Evolutionary conservation across 2,797 vertebrate species (phyloP).

Genomic region (Bucorvus abyssinicus): DNA sequence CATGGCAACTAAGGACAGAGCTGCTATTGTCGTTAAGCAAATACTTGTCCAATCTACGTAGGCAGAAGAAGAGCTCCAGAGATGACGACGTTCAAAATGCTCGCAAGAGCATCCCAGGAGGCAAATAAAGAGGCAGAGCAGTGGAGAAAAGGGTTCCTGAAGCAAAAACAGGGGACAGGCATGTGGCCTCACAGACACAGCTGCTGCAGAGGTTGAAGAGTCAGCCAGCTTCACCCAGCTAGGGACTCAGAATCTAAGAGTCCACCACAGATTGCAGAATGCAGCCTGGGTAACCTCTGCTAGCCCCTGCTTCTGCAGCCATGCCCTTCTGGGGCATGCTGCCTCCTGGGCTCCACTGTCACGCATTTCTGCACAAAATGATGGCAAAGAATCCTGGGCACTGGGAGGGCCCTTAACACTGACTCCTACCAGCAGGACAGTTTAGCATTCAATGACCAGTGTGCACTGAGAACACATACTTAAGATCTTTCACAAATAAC

Average conservation of each 20-base stretch:
- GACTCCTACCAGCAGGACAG: neutral
- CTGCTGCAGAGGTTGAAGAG: neutral
- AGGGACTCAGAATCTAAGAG: neutral
- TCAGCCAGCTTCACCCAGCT: neutral
- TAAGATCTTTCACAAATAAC: neutral
- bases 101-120: slow-evolving; percentile 48
- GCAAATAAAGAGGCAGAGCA: slow-evolving; percentile 45
- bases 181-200: neutral
- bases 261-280: neutral
- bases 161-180: neutral
- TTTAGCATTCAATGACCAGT: neutral
- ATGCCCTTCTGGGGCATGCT: neutral
- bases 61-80: slow-evolving; percentile 51
- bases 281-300: neutral
- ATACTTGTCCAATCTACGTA: slow-evolving; percentile 56
- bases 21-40: slow-evolving; percentile 66
- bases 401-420: neutral
- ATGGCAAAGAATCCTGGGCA: neutral
- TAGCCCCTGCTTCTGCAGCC: neutral
- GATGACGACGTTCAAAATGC: slow-evolving; percentile 57
- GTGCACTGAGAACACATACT: neutral
- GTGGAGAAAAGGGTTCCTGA: slow-evolving; percentile 58
- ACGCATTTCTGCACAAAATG: neutral
- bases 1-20: slow-evolving; percentile 67
- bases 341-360: accelerated